Conservation (phyloP, 2,113 vertebrate species). For the Mus spicilegus region DNA sequence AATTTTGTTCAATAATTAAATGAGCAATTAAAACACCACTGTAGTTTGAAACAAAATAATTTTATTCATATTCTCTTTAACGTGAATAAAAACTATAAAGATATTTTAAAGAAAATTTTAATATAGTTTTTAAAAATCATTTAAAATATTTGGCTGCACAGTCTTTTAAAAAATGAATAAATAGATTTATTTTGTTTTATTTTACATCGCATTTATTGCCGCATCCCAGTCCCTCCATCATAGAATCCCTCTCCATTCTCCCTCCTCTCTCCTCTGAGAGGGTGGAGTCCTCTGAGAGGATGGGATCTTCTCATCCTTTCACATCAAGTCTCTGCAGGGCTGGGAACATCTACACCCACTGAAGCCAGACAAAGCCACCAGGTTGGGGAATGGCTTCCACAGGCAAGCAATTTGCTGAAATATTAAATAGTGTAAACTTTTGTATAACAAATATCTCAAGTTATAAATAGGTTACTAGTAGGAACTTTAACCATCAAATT, state of each 20-base stretch:
- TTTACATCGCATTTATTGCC: too few relatives aligned
- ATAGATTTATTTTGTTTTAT: too few relatives aligned
- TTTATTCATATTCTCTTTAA: not conserved
- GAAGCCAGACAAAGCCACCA: too few relatives aligned
- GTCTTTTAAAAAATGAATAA: not conserved
- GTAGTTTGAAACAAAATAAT: not conserved
- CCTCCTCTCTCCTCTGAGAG: too few relatives aligned
- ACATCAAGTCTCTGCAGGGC: too few relatives aligned
- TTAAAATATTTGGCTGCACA: not conserved
- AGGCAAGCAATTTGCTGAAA: not conserved
- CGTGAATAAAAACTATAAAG: conserved; percentile 11
- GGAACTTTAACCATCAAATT: conserved; percentile 36
- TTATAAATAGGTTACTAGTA: conserved; percentile 1
- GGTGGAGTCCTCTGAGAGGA: too few relatives aligned
- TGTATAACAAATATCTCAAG: not conserved
- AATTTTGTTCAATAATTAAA: not conserved
- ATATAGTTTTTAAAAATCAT: not conserved
- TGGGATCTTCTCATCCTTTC: too few relatives aligned
- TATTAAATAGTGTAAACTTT: not conserved
- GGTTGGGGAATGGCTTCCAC: too few relatives aligned
- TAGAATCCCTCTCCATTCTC: too few relatives aligned
- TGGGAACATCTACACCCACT: too few relatives aligned
- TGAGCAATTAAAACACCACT: not conserved
- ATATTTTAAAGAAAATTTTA: not conserved
- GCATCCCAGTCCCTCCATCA: too few relatives aligned